Base-by-base conservation (phyloP, 1,140 invertebrate species). In the Drosophila murphyi region DNA sequence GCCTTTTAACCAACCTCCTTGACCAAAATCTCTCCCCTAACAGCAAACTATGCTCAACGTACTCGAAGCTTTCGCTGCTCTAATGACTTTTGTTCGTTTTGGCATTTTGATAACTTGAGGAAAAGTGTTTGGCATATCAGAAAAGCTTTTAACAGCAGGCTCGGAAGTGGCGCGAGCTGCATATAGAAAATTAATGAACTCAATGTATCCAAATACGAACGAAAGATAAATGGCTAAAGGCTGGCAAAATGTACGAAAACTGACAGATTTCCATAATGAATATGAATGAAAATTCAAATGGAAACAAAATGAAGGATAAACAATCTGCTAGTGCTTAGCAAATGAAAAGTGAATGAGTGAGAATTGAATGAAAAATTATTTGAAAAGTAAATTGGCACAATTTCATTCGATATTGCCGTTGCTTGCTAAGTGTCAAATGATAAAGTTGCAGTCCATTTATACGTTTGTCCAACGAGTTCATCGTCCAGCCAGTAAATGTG, bases 191-290 rank as follows among this genome's bases (percentile, higher is more conserved):
- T 54, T 67, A 72, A 72, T 72, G 54, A 67, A 67, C 63, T 67
- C 32, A 43, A n/a, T 56, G n/a, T 43, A 52, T 43, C 32, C 60
- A n/a, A 55, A 47, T 28, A 34, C 7, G 3, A n/a, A 20, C n/a
- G 12, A 47, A 20, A 41, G 39, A 69, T 54, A 61, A 55, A 65
- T 72, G 45, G 28, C n/a, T 45, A 57, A 72, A 71, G 56, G 34
- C 55, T 60, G 55, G 60, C 55, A 72, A 20, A 43, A 57, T 52
- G 62, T 41, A 57, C 43, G 32, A 73, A 52, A 76, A 73, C 62
- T 73, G 70, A 57, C 62, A 73, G 51, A 57, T 68, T 32, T 57
- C 62, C 62, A 61, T 73, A 67, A 73, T 72, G 62, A 72, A 76
- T 67, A 72, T 72, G 35, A 76, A 76, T 56, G 57, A 56, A 70